A percentile compares a stretch with the other conserved stretches of the same genome.
Evolutionary conservation across 2,888 invertebrate species (phyloP).

Genomic region (Polyommatus iphigenia): DNA sequence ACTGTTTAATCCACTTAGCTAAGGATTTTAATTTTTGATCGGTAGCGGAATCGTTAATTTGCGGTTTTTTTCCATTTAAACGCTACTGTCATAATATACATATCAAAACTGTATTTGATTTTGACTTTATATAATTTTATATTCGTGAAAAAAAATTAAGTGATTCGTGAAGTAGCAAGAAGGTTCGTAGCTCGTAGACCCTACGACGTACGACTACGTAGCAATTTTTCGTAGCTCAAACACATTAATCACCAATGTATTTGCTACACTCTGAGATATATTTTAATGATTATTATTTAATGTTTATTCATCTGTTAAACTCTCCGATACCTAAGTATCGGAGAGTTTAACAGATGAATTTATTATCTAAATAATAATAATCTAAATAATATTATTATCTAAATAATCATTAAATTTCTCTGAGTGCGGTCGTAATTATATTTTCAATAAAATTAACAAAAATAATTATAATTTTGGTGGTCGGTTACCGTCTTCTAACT

Average conservation of each 20-base stretch:
- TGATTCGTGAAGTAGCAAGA: not conserved
- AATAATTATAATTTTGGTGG: not conserved
- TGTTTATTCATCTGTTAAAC: no score
- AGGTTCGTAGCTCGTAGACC: not conserved
- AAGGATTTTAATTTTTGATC: constrained; percentile 35
- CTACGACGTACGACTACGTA: not conserved
- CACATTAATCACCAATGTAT: not conserved
- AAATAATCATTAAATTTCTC: no score
- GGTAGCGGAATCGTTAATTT: not conserved
- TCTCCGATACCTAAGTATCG: no score
- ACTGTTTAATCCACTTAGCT: constrained; percentile 54
- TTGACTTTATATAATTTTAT: no score
- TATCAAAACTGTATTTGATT: no score
- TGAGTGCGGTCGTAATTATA: not conserved
- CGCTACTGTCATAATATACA: not conserved
- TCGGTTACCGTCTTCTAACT: not conserved
- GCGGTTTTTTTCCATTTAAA: not conserved
- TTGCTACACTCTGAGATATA: no score
- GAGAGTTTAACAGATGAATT: no score
- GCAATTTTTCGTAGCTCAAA: constrained; percentile 1
- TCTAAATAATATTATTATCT: no score
- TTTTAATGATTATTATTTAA: not conserved
- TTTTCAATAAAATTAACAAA: not conserved
- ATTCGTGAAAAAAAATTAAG: no score
- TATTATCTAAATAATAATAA: no score